Conservation (phyloP, 2,113 vertebrate species). For the Sporophila hypoxantha region DNA sequence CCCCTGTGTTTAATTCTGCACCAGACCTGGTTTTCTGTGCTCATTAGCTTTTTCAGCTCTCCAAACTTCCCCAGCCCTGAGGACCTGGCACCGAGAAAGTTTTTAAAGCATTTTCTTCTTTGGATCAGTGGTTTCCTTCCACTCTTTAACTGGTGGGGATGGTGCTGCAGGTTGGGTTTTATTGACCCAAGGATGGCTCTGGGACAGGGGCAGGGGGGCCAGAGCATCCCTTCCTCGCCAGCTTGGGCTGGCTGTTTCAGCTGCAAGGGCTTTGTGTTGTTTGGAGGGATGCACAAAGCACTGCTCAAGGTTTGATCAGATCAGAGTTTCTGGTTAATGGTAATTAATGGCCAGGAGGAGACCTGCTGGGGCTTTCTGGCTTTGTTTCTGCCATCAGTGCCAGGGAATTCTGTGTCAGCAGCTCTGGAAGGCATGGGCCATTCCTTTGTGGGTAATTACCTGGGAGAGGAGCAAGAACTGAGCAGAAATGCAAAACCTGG, state of each 20-base stretch:
- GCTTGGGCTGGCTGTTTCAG: fast-evolving
- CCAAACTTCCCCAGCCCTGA: neutral
- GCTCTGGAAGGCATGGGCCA: neutral
- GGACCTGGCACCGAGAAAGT: neutral
- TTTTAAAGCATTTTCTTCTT: neutral
- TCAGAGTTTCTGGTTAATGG: neutral
- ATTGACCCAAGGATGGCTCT: fast-evolving
- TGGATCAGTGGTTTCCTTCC: neutral
- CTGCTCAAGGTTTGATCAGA: neutral
- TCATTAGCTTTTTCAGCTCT: neutral
- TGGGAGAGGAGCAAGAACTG: neutral
- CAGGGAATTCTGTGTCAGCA: neutral
- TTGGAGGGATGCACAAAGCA: neutral
- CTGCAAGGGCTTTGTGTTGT: neutral
- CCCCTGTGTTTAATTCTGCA: neutral
- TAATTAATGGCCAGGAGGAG: neutral
- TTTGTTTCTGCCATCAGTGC: neutral
- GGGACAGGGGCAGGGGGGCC: neutral
- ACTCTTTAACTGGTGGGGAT: neutral
- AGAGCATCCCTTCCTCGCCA: neutral
- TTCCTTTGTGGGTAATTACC: neutral
- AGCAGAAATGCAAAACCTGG: neutral
- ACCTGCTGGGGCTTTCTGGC: neutral
- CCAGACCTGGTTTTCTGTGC: neutral
- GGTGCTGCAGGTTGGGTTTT: neutral